A percentile compares a stretch with the other conserved stretches of the same genome.
phyloP scores from a whole-genome alignment of 92 coral and sea anemone species.

The Porites cylindrica region DNA sequence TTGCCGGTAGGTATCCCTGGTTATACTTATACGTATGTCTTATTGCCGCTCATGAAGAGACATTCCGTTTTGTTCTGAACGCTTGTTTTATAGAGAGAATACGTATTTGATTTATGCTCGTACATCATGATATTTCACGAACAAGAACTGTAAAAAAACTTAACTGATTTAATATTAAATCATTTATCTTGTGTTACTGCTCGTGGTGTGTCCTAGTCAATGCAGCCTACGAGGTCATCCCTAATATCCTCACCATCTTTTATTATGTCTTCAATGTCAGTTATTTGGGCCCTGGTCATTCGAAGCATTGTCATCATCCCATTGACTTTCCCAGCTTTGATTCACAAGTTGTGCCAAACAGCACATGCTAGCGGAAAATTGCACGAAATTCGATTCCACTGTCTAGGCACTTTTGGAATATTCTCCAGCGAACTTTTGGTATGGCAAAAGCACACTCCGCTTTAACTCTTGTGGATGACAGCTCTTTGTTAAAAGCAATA shows the following conservation, averaged over 20 bases:
- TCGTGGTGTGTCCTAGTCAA: conserved; percentile 7
- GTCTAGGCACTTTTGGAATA: background rate
- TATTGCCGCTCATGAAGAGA: no score
- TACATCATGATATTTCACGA: background rate
- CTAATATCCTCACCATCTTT: conserved; percentile 26
- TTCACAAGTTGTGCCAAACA: conserved; percentile 16
- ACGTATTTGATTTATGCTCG: no score
- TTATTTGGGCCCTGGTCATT: conserved; percentile 3
- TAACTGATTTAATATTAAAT: background rate
- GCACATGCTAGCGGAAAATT: background rate
- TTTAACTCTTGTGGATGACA: conserved; percentile 2
- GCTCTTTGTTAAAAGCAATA: conserved; percentile 8
- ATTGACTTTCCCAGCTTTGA: background rate
- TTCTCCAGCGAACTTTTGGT: background rate
- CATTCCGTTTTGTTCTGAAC: no score
- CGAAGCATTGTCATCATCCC: background rate
- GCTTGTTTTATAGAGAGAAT: no score
- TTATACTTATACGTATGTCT: no score
- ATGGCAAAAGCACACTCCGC: conserved; percentile 8
- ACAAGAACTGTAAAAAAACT: conserved; percentile 22
- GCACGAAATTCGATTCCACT: background rate
- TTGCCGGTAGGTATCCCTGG: no score
- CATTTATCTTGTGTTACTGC: background rate
- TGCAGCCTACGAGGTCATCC: conserved; percentile 2
- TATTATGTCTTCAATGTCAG: conserved; percentile 8